Base-by-base conservation (phyloP, 1,140 invertebrate genomes). In the Drosophila nasuta region DNA sequence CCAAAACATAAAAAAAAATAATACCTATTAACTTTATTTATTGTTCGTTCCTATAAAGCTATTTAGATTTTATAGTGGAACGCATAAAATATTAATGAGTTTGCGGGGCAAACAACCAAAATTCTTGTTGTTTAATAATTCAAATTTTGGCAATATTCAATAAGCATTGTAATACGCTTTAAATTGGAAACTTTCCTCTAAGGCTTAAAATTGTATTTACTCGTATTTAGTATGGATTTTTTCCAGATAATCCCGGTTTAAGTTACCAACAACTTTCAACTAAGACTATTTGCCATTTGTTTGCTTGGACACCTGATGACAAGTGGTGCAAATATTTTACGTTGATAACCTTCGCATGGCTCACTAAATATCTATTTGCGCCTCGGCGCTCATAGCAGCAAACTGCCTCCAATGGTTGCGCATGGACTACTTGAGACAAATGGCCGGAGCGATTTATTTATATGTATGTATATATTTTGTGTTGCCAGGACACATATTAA, bases 401-500 rank as follows among this genome's bases (percentile, higher is more conserved):
- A 38, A 38, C 33, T 52, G 20, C 30, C 20, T 17, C 5, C 5
- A 10, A 41, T 17, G 6, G 30, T 45, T 38, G 7, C 69, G 79
- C 74, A 69, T 59, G 82, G 60, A 62, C 59, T 68, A 68, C 63
- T 72, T 66, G 60, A 87, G 65, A 85, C 79, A 85, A 85, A 85
- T 85, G 67, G 82, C 75, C 75, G 54, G 54, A 69, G 72, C 68
- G 62, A 82, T 87, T 87, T 82, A 79, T 80, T 68, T 51, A 71
- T 38, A 43, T 35, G 33, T 35, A 35, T 13, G 13, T 13, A 13
- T 38, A 38, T 38, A 7, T 10, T 7, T 60, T 49, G 43, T 64
- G 80, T 87, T 82, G 80, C 82, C 70, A 86, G 82, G 82, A 87
- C 82, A 86, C 82, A 86, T 72, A 82, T 82, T 85, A 79, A 79